Evolutionary conservation across 2,797 vertebrate species (phyloP), one percentile per base, ranked within the genome.

Genomic region (Brachyalestes nurse): DNA sequence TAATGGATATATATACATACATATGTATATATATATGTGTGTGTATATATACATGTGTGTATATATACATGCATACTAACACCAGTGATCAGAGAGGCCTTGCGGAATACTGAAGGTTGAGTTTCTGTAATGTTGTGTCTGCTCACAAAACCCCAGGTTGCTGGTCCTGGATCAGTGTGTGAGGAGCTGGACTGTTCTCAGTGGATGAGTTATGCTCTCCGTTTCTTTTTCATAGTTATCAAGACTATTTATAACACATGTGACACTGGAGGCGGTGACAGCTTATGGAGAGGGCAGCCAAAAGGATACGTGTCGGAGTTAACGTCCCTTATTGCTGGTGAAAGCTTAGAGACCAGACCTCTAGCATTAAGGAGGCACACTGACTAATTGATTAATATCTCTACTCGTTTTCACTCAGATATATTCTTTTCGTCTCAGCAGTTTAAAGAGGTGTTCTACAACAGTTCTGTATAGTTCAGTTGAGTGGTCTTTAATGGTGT

Each of bases 241-340:
- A 6, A 61, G 40, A 78, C 86, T 91, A 90, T 91, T 92, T 90
- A 80, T 90, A 88, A 82, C 38, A 77, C 70, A 72, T 40, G 21
- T 47, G 83, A 71, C 78, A 81, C 73, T 49, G 34, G 9, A 70
- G 60, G 82, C 73, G 72, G 70, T 83, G 71, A 77, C 70, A 75
- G 72, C 69, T 6, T 76, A 74, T 76, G 67, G 80, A 82, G 74
- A 38, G 17, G 84, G 62, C 80, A 77, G 86, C 82, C 88, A 88
- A 60, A 84, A 73, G 78, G 10, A 75, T 87, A 84, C 60, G 82
- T 87, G 90, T 77, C 77, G 0, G 19, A 75, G 62, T 28, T 81
- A 83, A 75, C 61, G 69, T 86, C 19, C 19, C 4, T 6, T 6
- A 57, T 58, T 61, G 23, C 38, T 42, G 21, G 10, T 12, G 66